These are phyloP conservation scores for Harpalus rubripes DNA, from an alignment of 2,888 invertebrate genomes.

Conservation along the genomic window DNA sequence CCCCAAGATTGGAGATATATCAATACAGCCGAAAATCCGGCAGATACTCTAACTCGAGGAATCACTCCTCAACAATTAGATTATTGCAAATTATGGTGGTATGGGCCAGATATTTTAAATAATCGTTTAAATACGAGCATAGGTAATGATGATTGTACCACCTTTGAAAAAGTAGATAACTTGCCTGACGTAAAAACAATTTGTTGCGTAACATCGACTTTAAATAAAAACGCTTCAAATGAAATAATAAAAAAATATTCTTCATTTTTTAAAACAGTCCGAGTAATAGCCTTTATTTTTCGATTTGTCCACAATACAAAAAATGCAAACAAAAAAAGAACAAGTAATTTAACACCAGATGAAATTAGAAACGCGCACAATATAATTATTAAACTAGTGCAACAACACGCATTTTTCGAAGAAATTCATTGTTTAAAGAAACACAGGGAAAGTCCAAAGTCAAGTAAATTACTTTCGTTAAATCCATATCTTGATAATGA, in stretches of 20 bases:
- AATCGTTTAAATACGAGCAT: too few species aligned
- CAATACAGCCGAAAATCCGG: conserved; percentile 6
- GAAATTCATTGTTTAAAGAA: conserved; percentile 10
- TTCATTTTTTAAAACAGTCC: not conserved
- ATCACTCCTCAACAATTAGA: not conserved
- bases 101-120: not conserved
- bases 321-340: not conserved
- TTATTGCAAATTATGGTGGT: conserved; percentile 17
- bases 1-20: not conserved
- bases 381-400: not conserved
- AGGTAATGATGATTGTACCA: not conserved
- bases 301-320: too few species aligned
- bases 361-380: conserved; percentile 6
- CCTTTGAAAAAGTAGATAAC: not conserved
- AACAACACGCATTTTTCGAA: not conserved
- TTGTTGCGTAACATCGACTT: not conserved
- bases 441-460: not conserved
- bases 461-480: not conserved
- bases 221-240: not conserved
- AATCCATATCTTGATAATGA: conserved; percentile 33
- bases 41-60: conserved; percentile 19
- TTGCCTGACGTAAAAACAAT: conserved; percentile 22
- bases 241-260: conserved; percentile 1
- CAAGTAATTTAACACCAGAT: not conserved
- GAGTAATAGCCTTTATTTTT: too few species aligned